phyloP scores from a whole-genome alignment of 1,140 invertebrate species.

The Steinernema feltiae region DNA sequence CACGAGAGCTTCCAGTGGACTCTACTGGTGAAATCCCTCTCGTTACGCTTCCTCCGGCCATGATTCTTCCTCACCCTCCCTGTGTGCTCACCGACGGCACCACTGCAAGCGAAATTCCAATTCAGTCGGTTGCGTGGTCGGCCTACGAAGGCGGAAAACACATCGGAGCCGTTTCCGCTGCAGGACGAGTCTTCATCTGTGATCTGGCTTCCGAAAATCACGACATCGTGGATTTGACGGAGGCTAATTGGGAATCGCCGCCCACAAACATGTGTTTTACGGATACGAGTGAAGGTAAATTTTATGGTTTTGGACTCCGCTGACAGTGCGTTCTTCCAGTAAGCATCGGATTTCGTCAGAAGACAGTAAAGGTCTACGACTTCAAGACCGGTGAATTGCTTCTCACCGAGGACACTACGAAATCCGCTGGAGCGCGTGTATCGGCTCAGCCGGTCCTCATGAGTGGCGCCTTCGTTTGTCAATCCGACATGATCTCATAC shows the following conservation, averaged over 20 bases:
- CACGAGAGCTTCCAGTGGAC: background rate
- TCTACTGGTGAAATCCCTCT: background rate
- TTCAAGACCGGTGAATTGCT: background rate
- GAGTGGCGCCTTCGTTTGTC: background rate
- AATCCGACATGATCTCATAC: conserved; percentile 5
- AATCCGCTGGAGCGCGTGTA: background rate
- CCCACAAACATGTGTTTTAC: background rate
- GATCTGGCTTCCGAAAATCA: background rate
- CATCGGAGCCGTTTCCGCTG: background rate
- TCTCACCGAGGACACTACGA: background rate
- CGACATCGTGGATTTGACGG: background rate
- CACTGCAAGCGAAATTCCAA: background rate
- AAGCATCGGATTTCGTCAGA: background rate
- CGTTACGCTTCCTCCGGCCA: background rate
- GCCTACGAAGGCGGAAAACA: background rate
- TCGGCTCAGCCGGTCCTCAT: background rate
- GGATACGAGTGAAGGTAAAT: background rate
- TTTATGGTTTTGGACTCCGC: background rate
- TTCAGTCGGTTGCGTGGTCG: background rate
- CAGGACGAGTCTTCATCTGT: background rate
- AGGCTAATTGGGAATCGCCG: background rate
- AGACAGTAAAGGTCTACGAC: background rate
- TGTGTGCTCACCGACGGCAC: background rate
- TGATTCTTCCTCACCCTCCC: background rate
- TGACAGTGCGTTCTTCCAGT: background rate